Percentiles rank a stretch among this genome's conserved stretches.
These are phyloP conservation scores for Gortyna flavago DNA, from an alignment of 2,888 invertebrate species.

Conservation along the genomic window DNA sequence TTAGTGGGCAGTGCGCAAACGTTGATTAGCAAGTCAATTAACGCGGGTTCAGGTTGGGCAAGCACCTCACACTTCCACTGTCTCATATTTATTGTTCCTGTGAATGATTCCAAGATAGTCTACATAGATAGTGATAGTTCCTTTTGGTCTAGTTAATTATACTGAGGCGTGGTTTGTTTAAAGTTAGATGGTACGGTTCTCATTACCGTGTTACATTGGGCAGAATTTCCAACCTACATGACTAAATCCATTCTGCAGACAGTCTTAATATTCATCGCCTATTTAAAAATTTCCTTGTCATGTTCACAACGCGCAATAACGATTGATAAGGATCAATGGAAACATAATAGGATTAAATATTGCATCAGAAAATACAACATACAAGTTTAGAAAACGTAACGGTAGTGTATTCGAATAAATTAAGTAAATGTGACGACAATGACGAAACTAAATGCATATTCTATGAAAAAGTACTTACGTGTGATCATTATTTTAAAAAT, in stretches of 20 bases:
- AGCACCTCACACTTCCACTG: conserved; percentile 65
- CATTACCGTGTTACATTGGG: conserved; percentile 22
- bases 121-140: conserved; percentile 50
- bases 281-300: neutral
- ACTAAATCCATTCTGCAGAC: conserved; percentile 11
- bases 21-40: conserved; percentile 81
- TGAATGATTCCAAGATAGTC: conserved; percentile 60
- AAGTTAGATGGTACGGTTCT: conserved; percentile 20
- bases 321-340: conserved; percentile 6
- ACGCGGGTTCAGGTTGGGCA: conserved; percentile 74
- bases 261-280: neutral
- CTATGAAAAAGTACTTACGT: conserved; percentile 23
- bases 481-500: conserved; percentile 14
- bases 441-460: conserved; percentile 16
- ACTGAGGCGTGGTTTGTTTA: conserved; percentile 33
- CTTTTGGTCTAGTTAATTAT: conserved; percentile 40
- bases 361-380: conserved; percentile 47
- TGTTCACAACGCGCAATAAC: conserved; percentile 8
- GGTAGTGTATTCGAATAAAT: conserved; percentile 45
- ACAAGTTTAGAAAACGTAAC: conserved; percentile 52
- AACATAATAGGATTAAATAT: conserved; percentile 27
- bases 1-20: conserved; percentile 67
- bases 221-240: neutral
- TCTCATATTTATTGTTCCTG: conserved; percentile 68
- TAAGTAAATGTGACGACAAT: conserved; percentile 27